These are phyloP conservation scores for Acromyrmex heyeri DNA, from an alignment of 1,140 invertebrate genomes.

Conservation along the genomic window DNA sequence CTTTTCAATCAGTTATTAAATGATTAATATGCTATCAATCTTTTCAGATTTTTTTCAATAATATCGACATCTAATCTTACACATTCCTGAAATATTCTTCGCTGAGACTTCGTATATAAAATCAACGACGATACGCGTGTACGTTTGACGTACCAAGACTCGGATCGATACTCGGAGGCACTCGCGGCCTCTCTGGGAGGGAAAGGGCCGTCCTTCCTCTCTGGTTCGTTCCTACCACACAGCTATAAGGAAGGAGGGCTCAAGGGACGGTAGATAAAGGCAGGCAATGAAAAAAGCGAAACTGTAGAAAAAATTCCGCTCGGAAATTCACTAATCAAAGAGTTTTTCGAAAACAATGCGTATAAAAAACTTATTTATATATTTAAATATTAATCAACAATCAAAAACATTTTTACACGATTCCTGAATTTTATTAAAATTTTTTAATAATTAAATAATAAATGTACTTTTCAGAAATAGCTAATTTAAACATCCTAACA, in stretches of 20 bases:
- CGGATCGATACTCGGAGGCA: slow-evolving; percentile 52
- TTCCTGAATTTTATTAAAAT: not conserved
- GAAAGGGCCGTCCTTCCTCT: slow-evolving; percentile 46
- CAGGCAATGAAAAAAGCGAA: slow-evolving; percentile 36
- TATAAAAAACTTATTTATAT: not conserved
- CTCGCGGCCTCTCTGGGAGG: slow-evolving; percentile 23
- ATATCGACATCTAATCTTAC: slow-evolving; percentile 14
- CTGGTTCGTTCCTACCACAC: slow-evolving; percentile 32
- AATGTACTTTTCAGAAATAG: not conserved
- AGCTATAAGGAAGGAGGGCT: slow-evolving; percentile 6
- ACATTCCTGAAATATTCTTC: slow-evolving; percentile 44
- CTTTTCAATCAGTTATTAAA: not conserved
- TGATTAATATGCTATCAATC: not conserved
- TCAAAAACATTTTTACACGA: not conserved
- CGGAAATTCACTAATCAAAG: slow-evolving; percentile 30
- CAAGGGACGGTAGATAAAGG: slow-evolving; percentile 45
- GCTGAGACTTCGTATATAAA: slow-evolving; percentile 41
- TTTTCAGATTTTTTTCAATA: not conserved
- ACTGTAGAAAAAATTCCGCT: slow-evolving; percentile 14
- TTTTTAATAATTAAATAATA: not conserved
- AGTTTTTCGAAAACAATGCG: not conserved
- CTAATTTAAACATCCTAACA: not conserved
- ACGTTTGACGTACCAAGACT: slow-evolving; percentile 51
- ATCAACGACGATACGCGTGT: slow-evolving; percentile 53
- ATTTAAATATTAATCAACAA: slow-evolving; percentile 1